Evolutionary conservation across 1,140 invertebrate genomes (phyloP).

Genomic region (Gonatopus flavifemur): DNA sequence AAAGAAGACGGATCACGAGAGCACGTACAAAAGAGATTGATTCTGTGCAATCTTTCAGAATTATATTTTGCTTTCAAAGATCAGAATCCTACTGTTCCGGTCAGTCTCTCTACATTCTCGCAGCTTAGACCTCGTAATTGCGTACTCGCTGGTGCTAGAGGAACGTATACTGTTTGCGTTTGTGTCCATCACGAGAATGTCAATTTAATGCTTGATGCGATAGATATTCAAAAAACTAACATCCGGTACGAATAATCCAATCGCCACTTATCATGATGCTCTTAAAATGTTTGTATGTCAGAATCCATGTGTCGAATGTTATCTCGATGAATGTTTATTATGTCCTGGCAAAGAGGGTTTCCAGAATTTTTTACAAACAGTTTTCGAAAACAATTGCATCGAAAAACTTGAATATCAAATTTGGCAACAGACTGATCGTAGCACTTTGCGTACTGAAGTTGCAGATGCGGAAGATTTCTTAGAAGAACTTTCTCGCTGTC

Average conservation of each 20-base stretch:
- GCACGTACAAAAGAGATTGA: constrained; percentile 6
- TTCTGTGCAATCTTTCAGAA: constrained; percentile 6
- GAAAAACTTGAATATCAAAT: constrained; percentile 8
- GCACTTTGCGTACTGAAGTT: constrained; percentile 6
- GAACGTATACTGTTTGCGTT: constrained; percentile 6
- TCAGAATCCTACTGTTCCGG: background rate
- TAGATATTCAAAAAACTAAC: background rate
- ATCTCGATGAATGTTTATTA: background rate
- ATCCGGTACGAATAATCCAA: background rate
- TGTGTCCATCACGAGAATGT: constrained; percentile 4
- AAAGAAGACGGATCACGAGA: background rate
- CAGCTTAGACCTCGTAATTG: background rate
- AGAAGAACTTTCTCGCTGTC: background rate
- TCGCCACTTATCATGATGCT: background rate
- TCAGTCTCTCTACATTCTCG: background rate
- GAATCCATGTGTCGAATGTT: background rate
- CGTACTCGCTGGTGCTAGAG: background rate
- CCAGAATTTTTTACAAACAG: background rate
- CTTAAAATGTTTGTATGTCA: background rate
- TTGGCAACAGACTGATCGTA: constrained; percentile 15
- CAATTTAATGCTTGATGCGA: background rate
- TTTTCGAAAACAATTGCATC: constrained; percentile 3
- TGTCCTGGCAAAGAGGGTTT: constrained; percentile 7
- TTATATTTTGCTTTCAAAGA: background rate
- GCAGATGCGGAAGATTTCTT: background rate